Base-by-base conservation (phyloP, 35 echinoderm and acorn worm genomes). In the Antedon bifida region DNA sequence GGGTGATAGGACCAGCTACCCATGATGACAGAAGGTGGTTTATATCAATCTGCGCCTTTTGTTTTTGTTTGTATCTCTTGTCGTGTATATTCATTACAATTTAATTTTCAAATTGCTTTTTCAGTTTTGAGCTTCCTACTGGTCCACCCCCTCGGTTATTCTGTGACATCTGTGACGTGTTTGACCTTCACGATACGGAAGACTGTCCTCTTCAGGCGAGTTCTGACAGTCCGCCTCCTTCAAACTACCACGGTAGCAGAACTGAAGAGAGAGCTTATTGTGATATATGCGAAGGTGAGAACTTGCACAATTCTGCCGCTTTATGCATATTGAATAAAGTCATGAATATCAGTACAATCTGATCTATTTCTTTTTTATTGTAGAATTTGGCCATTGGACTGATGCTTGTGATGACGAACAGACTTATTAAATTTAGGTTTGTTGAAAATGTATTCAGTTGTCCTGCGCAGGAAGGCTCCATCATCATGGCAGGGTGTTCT, bases 201-300 rank as follows among this genome's bases (percentile, higher is more conserved):
- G 94, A 97, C 94, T 97, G 94, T 64, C 94, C 94, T 38, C 90
- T 90, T 26, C 94, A 97, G 88, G 89, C 94, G 82, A 97, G 90
- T 28, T 97, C 94, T 2, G 94, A 97, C 76, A 92, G 90, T 83
- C 94, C 94, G 12, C 94, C 94, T 1, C 84, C 90, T n/a, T 87
- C 79, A 16, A 90, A 97, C 85, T 91, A 92, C 81, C 94, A 97
- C 30, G 94, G 94, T 77, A 39, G 74, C 13, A 84, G 88, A 39
- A 77, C 46, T 21, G 94, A 97, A 75, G 87, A 92, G 81, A 79
- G 94, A 30, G 74, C 94, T 14, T 97, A 97, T 77, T 97, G 94
- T 46, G 81, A 97, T 79, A 97, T 89, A 21, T 97, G 94, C 77
- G 94, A 97, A 90, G 87, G 94, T 97, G 90, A 83, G 87, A 34